Conservation (phyloP, 2,113 vertebrate species). For the Mobula birostris region DNA sequence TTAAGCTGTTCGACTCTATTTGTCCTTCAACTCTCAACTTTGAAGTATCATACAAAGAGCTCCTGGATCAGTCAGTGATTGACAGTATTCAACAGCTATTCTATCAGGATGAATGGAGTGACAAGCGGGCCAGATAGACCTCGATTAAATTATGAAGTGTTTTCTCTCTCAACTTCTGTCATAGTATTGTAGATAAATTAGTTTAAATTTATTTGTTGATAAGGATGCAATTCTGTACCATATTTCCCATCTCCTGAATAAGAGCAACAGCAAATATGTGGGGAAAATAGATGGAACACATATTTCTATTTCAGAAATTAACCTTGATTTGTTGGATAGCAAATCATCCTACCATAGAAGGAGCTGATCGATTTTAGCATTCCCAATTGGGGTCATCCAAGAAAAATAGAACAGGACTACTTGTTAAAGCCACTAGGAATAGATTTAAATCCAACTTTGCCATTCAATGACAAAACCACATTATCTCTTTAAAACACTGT, state of each 20-base stretch:
- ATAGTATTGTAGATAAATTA: neutral
- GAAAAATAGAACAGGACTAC: neutral
- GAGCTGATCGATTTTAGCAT: neutral
- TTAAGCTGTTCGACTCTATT: neutral
- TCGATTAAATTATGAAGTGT: neutral
- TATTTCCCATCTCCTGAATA: neutral
- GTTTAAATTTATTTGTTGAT: neutral
- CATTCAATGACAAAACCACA: neutral
- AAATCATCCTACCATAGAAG: neutral
- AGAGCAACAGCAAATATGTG: neutral
- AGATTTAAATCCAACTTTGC: neutral
- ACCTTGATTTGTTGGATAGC: neutral
- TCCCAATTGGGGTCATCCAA: neutral
- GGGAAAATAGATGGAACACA: neutral
- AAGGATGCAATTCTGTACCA: neutral
- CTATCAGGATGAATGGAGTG: neutral
- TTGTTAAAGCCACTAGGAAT: neutral
- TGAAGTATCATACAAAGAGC: neutral
- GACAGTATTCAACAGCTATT: neutral
- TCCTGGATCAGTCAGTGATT: neutral
- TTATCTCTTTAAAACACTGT: conserved; percentile 20
- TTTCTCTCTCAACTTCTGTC: neutral
- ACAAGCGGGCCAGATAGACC: neutral
- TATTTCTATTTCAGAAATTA: neutral
- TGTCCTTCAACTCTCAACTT: neutral